A percentile compares a stretch with the other conserved stretches of the same genome.
Conservation (phyloP, 1,140 invertebrate genomes). For the Drosophila suzukii region DNA sequence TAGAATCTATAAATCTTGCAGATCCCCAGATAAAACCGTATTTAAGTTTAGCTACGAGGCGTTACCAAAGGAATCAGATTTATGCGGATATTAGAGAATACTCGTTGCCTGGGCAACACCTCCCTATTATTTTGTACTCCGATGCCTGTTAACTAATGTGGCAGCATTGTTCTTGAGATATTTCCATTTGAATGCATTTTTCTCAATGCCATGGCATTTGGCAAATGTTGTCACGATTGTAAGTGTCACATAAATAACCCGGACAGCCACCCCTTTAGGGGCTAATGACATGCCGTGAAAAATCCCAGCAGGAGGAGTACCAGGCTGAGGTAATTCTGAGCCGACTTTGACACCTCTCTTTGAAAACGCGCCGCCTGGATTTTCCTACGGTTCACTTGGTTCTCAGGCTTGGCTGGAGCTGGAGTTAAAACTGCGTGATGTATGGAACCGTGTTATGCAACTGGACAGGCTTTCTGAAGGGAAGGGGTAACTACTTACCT, state of each 20-base stretch:
- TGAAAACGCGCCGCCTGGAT: slow-evolving; percentile 25
- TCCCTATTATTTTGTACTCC: slow-evolving; percentile 5
- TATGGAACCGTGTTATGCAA: slow-evolving; percentile 42
- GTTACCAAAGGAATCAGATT: slow-evolving; percentile 38
- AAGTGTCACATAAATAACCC: slow-evolving; percentile 68
- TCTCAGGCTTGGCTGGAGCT: slow-evolving; percentile 35
- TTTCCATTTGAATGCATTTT: slow-evolving; percentile 63
- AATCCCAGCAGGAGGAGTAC: slow-evolving; percentile 36
- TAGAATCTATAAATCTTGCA: slow-evolving; percentile 67
- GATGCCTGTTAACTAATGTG: slow-evolving; percentile 16
- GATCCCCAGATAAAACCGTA: slow-evolving; percentile 34
- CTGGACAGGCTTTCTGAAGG: slow-evolving; percentile 16
- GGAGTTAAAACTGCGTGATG: slow-evolving; percentile 30
- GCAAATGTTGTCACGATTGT: slow-evolving; percentile 47
- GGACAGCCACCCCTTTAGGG: slow-evolving; percentile 39
- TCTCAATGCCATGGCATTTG: slow-evolving; percentile 18
- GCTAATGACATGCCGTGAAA: slow-evolving; percentile 26
- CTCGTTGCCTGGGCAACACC: slow-evolving; percentile 25
- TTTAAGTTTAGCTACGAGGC: slow-evolving; percentile 23
- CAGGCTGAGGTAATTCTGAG: slow-evolving; percentile 2
- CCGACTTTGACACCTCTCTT: slow-evolving; percentile 53
- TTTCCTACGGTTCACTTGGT: slow-evolving; percentile 20
- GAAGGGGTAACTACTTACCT: background rate
- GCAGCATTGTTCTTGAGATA: slow-evolving; percentile 27
- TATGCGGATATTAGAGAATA: slow-evolving; percentile 61